These are phyloP conservation scores for Nymphalis polychloros DNA, from an alignment of 2,888 invertebrate genomes.

Conservation along the genomic window DNA sequence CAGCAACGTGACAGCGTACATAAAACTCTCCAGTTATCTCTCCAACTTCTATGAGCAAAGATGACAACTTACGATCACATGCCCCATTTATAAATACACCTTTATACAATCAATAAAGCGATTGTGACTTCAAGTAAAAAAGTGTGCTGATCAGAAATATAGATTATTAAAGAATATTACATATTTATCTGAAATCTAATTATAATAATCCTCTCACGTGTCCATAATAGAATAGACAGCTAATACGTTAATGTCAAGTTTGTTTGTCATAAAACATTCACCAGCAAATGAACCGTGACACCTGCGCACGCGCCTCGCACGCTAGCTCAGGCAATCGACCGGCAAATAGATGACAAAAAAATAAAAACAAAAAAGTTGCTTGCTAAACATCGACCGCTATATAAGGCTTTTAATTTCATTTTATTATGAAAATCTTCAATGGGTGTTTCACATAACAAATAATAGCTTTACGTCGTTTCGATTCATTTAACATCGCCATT, in stretches of 20 bases:
- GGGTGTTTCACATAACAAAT: not conserved
- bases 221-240: conserved; percentile 31
- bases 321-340: conserved; percentile 38
- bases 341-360: conserved; percentile 19
- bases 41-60: too few species aligned
- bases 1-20: too few species aligned
- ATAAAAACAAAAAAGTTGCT: conserved; percentile 12
- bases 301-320: conserved; percentile 45
- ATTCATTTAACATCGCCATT: conserved; percentile 25
- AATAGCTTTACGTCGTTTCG: conserved; percentile 26
- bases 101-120: too few species aligned
- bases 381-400: conserved; percentile 19
- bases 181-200: conserved; percentile 18
- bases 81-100: too few species aligned
- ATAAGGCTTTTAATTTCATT: not conserved
- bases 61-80: too few species aligned
- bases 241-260: conserved; percentile 41
- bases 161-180: not conserved
- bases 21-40: too few species aligned
- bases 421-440: conserved; percentile 6
- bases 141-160: not conserved
- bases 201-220: conserved; percentile 17
- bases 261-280: conserved; percentile 50
- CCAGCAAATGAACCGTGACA: conserved; percentile 54
- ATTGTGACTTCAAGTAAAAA: not conserved